A percentile compares a stretch with the other conserved stretches of the same genome.
phyloP scores from a whole-genome alignment of 2,888 invertebrate species.

The Tenthredo mesomela region DNA sequence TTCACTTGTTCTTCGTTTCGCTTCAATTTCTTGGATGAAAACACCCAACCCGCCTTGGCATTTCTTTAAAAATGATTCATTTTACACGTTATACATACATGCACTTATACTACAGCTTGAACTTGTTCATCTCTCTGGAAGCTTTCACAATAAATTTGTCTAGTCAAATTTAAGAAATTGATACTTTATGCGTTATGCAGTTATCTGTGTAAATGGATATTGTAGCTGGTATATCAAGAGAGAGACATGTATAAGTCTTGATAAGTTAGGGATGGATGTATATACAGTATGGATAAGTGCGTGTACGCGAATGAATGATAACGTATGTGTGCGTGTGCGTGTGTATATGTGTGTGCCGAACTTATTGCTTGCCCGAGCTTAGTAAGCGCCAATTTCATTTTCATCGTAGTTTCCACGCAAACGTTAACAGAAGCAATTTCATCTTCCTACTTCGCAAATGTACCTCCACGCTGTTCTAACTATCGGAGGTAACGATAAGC shows the following conservation, averaged over 20 bases:
- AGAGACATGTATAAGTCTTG: not conserved
- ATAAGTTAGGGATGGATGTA: not conserved
- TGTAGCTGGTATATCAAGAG: not conserved
- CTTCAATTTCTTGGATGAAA: conserved; percentile 44
- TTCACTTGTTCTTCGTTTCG: conserved; percentile 50
- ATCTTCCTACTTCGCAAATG: conserved; percentile 49
- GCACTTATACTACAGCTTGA: not conserved
- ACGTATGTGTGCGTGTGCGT: not conserved
- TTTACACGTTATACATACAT: conserved; percentile 4
- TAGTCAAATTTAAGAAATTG: not conserved
- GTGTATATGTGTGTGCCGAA: not conserved
- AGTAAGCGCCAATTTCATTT: conserved; percentile 43
- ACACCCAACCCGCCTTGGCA: conserved; percentile 2
- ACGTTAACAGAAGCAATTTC: conserved; percentile 48
- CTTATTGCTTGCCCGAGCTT: conserved; percentile 42
- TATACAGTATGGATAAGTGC: not conserved
- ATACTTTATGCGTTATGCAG: not conserved
- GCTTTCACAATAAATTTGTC: not conserved
- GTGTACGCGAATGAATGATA: not conserved
- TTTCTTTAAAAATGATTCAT: conserved; percentile 36
- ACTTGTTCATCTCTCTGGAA: not conserved
- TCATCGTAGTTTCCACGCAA: conserved; percentile 46
- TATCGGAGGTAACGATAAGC: conserved; percentile 44
- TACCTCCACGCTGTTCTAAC: conserved; percentile 35
- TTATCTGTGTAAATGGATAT: not conserved